These are phyloP conservation scores for Diadromus collaris DNA, from an alignment of 2,888 invertebrate genomes.

Conservation along the genomic window DNA sequence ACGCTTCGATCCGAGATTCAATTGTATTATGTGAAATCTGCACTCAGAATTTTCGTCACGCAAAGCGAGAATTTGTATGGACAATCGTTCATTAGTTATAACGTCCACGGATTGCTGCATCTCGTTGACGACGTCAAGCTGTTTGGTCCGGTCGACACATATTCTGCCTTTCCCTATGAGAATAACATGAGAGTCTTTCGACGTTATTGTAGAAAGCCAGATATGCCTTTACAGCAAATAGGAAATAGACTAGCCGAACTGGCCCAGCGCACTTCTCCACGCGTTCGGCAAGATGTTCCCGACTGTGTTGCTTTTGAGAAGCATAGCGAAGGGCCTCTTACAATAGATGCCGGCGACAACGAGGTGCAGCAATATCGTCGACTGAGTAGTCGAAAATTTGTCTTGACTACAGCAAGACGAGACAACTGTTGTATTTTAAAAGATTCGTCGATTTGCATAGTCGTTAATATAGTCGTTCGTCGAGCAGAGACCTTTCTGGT, in stretches of 20 bases:
- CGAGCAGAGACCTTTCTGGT: background rate
- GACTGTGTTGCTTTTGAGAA: background rate
- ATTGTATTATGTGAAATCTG: constrained; percentile 24
- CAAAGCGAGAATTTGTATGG: constrained; percentile 25
- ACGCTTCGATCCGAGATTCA: background rate
- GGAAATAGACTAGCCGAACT: constrained; percentile 1
- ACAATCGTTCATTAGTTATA: constrained; percentile 25
- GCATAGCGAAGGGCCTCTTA: constrained; percentile 14
- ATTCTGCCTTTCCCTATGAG: constrained; percentile 17
- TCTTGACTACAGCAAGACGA: background rate
- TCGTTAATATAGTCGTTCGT: constrained; percentile 18
- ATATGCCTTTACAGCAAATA: constrained; percentile 35
- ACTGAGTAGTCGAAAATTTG: constrained; percentile 1
- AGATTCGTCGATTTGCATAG: constrained; percentile 27
- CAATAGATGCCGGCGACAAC: background rate
- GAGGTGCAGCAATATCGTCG: constrained; percentile 18
- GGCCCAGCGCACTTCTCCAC: background rate
- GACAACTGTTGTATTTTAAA: constrained; percentile 34
- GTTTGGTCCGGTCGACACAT: constrained; percentile 24
- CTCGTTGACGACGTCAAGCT: constrained; percentile 5
- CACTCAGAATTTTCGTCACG: constrained; percentile 23
- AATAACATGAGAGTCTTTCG: constrained; percentile 44
- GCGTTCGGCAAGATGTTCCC: background rate
- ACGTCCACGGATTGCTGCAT: constrained; percentile 34
- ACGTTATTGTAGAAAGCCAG: constrained; percentile 31